Percentiles rank a stretch among this genome's conserved stretches.
These are phyloP conservation scores for Python bivittatus DNA, from an alignment of 2,113 vertebrate genomes.

Conservation along the genomic window DNA sequence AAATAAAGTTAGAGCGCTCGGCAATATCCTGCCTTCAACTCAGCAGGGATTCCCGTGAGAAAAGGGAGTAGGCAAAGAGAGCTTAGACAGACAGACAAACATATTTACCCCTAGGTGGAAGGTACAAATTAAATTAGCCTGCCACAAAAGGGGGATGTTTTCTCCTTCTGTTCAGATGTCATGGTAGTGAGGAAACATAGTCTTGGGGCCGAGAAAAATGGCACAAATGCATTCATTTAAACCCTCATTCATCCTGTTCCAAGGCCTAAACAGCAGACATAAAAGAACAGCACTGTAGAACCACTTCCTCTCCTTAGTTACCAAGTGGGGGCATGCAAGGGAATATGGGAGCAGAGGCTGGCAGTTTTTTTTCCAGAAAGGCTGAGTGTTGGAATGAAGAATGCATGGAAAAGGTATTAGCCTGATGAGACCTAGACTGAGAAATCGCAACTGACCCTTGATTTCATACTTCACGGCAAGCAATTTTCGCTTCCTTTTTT, in stretches of 20 bases:
- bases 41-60: constrained; percentile 97
- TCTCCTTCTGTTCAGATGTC: constrained; percentile 99
- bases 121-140: constrained; percentile 99
- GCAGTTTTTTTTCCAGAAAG: constrained; percentile 66
- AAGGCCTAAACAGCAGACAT: constrained; percentile 83
- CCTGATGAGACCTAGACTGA: constrained; percentile 56
- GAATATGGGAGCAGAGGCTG: constrained; percentile 71
- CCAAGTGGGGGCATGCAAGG: constrained; percentile 72
- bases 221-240: constrained; percentile 92
- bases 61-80: constrained; percentile 83
- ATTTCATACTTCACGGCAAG: constrained; percentile 45
- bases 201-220: constrained; percentile 86
- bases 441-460: constrained; percentile 53
- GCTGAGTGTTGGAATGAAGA: constrained; percentile 58
- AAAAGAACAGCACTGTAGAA: constrained; percentile 80
- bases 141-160: constrained; percentile 98
- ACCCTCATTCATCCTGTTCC: constrained; percentile 88
- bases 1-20: constrained; percentile 88
- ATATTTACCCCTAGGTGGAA: constrained; percentile 98
- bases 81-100: constrained; percentile 93
- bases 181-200: constrained; percentile 94
- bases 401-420: constrained; percentile 58
- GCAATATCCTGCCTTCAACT: constrained; percentile 85
- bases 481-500: not conserved
- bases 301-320: constrained; percentile 83